phyloP scores from a whole-genome alignment of 2,888 invertebrate species.

The Caenorhabditis drosophilae region DNA sequence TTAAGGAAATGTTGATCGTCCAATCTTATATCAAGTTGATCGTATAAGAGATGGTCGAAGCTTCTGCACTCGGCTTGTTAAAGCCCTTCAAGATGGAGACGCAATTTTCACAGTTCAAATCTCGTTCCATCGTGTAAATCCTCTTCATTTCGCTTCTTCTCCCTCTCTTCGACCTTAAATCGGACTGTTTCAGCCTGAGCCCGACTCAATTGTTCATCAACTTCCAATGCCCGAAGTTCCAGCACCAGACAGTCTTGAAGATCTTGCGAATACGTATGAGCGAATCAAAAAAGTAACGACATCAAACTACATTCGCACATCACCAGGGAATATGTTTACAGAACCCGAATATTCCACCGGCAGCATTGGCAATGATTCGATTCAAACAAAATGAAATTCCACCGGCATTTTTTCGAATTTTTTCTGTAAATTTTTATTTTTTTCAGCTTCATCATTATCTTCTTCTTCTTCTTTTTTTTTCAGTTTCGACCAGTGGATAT shows the following conservation, averaged over 20 bases:
- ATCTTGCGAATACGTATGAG: constrained; percentile 50
- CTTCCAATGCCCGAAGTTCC: constrained; percentile 70
- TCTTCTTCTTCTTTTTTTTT: too few relatives aligned
- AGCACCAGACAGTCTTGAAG: constrained; percentile 67
- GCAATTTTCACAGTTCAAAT: constrained; percentile 69
- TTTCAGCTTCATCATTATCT: too few relatives aligned
- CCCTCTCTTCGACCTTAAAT: not conserved
- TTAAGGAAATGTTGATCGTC: constrained; percentile 63
- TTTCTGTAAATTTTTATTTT: too few relatives aligned
- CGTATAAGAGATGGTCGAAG: constrained; percentile 70
- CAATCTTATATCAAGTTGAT: constrained; percentile 71
- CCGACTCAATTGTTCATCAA: constrained; percentile 69
- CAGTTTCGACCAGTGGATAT: constrained; percentile 54
- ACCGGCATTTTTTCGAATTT: constrained; percentile 51
- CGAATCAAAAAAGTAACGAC: constrained; percentile 31
- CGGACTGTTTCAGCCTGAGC: constrained; percentile 55
- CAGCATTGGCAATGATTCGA: constrained; percentile 44
- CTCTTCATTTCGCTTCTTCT: not conserved
- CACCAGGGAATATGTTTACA: not conserved
- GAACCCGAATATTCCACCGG: constrained; percentile 38
- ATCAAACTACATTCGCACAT: not conserved
- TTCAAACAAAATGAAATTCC: constrained; percentile 53
- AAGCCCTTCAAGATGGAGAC: constrained; percentile 70
- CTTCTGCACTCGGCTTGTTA: constrained; percentile 70
- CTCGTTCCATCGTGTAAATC: constrained; percentile 58